Conservation (phyloP, 2,113 vertebrate genomes). For the Gymnobelideus leadbeateri region DNA sequence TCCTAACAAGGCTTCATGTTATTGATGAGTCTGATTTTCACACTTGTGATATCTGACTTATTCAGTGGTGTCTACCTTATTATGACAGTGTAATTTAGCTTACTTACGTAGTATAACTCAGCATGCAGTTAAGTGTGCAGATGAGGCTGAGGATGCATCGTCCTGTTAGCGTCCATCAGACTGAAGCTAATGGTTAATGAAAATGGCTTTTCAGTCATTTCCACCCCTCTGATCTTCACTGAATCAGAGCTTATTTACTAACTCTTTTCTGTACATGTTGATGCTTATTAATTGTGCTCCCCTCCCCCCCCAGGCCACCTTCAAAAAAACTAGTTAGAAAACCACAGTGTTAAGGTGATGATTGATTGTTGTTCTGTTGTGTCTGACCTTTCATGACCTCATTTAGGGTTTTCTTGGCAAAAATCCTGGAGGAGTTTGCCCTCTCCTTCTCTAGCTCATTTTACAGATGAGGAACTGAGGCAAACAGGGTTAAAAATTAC, state of each 20-base stretch:
- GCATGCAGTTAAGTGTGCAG: neutral
- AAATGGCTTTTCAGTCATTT: neutral
- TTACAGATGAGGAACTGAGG: neutral
- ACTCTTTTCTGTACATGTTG: neutral
- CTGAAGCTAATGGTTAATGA: neutral
- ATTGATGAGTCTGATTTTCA: neutral
- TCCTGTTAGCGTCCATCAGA: neutral
- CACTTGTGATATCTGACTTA: neutral
- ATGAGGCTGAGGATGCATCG: neutral
- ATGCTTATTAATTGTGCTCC: neutral
- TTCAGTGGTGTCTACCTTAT: neutral
- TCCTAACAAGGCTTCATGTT: neutral
- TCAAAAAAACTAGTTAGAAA: neutral
- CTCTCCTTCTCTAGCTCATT: neutral
- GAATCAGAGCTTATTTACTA: neutral
- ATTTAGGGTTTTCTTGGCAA: neutral
- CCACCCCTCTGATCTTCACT: neutral
- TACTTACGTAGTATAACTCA: neutral
- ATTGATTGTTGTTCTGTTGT: neutral
- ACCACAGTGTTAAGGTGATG: neutral
- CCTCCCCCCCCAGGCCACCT: accelerated
- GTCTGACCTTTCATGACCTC: neutral
- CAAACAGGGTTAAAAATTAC: neutral
- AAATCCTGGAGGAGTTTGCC: neutral
- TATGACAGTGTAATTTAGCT: neutral